These are phyloP conservation scores for Leptothorax acervorum DNA, from an alignment of 2,888 invertebrate species.

Conservation along the genomic window DNA sequence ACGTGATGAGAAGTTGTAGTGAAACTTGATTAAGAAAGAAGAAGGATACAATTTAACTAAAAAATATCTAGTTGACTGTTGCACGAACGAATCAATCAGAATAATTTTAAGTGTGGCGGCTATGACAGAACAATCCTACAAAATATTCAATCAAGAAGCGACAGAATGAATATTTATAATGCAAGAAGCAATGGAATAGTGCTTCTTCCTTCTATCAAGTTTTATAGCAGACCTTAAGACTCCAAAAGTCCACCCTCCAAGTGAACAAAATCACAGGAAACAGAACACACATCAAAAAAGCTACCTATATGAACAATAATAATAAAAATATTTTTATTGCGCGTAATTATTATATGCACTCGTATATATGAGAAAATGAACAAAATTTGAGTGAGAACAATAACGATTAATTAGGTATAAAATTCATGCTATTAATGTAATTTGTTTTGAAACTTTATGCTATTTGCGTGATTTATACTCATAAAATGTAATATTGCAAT, in stretches of 20 bases:
- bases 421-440: not conserved
- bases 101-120: conserved; percentile 29
- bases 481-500: not conserved
- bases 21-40: not conserved
- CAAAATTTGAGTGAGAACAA: not conserved
- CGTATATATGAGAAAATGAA: conserved; percentile 73
- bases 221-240: conserved; percentile 15
- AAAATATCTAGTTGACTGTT: conserved; percentile 14
- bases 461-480: not conserved
- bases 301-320: conserved; percentile 9
- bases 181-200: conserved; percentile 27
- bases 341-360: conserved; percentile 53
- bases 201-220: conserved; percentile 5
- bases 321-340: conserved; percentile 67
- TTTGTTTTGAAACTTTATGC: not conserved
- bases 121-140: conserved; percentile 17
- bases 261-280: conserved; percentile 13
- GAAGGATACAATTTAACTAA: not conserved
- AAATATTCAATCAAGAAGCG: conserved; percentile 48
- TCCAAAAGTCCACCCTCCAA: not conserved
- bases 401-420: not conserved
- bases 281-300: conserved; percentile 39
- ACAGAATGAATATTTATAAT: conserved; percentile 46
- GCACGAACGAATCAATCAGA: conserved; percentile 10
- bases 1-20: not conserved